A percentile compares a stretch with the other conserved stretches of the same genome.
phyloP scores from a whole-genome alignment of 1,140 invertebrate species.

The Temnothorax longispinosus region DNA sequence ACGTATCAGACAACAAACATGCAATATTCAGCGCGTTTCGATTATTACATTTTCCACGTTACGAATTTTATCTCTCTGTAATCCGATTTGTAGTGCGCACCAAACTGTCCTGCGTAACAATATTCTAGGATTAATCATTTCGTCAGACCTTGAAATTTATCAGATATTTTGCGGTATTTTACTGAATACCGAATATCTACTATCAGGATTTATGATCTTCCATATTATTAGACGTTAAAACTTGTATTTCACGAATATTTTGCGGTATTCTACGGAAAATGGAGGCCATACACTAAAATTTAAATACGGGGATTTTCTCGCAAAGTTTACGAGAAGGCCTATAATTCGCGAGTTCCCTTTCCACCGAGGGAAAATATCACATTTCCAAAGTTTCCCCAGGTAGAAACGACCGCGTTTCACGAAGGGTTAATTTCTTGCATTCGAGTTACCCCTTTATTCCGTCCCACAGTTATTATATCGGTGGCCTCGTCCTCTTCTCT shows the following conservation, averaged over 20 bases:
- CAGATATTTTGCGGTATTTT: slow-evolving; percentile 14
- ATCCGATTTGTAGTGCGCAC: slow-evolving; percentile 44
- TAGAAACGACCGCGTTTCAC: background rate
- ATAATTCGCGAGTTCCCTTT: background rate
- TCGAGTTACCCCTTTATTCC: slow-evolving; percentile 17
- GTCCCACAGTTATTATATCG: background rate
- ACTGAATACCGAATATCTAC: background rate
- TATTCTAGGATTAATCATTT: slow-evolving; percentile 46
- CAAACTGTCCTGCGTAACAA: slow-evolving; percentile 22
- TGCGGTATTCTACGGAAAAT: background rate
- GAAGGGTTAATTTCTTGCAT: slow-evolving; percentile 48
- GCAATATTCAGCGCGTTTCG: slow-evolving; percentile 49
- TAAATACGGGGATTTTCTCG: background rate
- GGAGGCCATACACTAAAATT: background rate
- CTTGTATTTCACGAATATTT: background rate
- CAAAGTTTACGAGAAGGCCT: background rate
- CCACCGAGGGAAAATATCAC: background rate
- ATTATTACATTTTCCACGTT: slow-evolving; percentile 49
- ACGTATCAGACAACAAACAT: slow-evolving; percentile 43
- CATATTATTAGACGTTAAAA: background rate
- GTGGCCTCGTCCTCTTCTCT: background rate
- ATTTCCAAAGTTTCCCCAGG: slow-evolving; percentile 11
- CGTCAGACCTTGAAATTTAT: slow-evolving; percentile 27
- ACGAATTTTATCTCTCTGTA: slow-evolving; percentile 54
- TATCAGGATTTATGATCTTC: background rate